Base-by-base conservation (phyloP, 2,888 invertebrate genomes). In the Phrixothrix hirtus region DNA sequence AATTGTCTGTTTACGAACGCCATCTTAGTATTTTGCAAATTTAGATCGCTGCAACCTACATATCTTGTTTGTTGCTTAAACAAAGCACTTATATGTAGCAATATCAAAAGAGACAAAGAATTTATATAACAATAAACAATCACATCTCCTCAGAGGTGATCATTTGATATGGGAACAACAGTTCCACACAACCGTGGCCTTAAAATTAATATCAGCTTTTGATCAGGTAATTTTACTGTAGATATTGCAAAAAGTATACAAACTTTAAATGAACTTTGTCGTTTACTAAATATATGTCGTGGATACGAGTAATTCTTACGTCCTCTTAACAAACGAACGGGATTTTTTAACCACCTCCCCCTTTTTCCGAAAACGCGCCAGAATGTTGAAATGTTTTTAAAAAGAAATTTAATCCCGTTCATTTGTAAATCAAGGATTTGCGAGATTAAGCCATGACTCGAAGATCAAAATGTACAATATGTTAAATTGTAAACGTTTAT, bases 111-210 rank as follows among this genome's bases (percentile, higher is more conserved):
- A 41, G 25, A 9, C 4, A 1, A 26, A 37, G 11, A 41, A 30
- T 27, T 45, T 29, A 32, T 63, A 42, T 35, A 37, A 50, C 41
- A 43, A 31, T 49, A 51, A 62, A 62, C 59, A 62, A 64, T 64
- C 64, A 64, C 60, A 62, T 64, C 64, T 62, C 58, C 27, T 53
- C 32, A 32, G 53, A 59, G 61, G 58, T 62, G 62, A 63, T 61
- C 57, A 53, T 52, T 58, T 54, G 51, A 57, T 55, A 43, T 54
- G 58, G 62, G 62, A 64, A 62, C 60, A 47, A 52, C 27, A 36
- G 62, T 62, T 65, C 63, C 62, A 57, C 59, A 58, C 58, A 63
- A 63, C 59, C 59, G 65, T 65, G 65, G 65, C 65, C 65, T 65
- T 65, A 65, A 62, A 52, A 52, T 55, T 54, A 54, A 61, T 60